Evolutionary conservation across 2,113 vertebrate species (phyloP), one percentile per base, ranked within the genome.

Genomic region (Etheostoma cragini): DNA sequence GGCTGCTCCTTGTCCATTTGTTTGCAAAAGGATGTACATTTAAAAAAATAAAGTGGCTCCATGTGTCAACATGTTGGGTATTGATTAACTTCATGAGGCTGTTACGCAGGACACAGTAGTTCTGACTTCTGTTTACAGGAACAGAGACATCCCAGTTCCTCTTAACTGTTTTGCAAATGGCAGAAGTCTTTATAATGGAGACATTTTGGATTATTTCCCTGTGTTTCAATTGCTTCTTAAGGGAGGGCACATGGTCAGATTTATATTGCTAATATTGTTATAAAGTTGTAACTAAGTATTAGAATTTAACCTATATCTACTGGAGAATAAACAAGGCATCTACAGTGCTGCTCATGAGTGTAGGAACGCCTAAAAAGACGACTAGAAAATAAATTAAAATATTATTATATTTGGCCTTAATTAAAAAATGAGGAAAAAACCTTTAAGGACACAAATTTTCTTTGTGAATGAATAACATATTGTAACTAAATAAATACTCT

Each of bases 1-100:
- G 21, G 21, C 30, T 45, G 22, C 35, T 70, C 24, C 35, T 62
- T 63, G 24, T 80, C 42, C 17, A 30, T 19, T 64, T 63, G 68
- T 56, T 54, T 54, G 35, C 49, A 62, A 15, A 68, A 1, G 50
- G 33, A 53, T 38, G 53, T 4, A 26, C 2, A 74, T 24, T 7
- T 13, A 49, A 13, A 16, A 16, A 24, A n/a, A 22, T 56, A 64
- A 52, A 30, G n/a, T n/a, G n/a, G n/a, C n/a, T n/a, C n/a, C 2
- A 3, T 73, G 57, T 73, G 57, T 68, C 42, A 30, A 61, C 33
- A 2, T 64, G 30, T 3, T 2, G 8, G 22, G 42, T 71, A 22
- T 21, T 50, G 24, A 74, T 57, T 68, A 78, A 69, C 49, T 73
- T 68, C 1, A n/a, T 12, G 8, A 22, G 22, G 42, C 56, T 12